Base-by-base conservation (phyloP, 2,888 invertebrate species). In the Parochlus steinenii region DNA sequence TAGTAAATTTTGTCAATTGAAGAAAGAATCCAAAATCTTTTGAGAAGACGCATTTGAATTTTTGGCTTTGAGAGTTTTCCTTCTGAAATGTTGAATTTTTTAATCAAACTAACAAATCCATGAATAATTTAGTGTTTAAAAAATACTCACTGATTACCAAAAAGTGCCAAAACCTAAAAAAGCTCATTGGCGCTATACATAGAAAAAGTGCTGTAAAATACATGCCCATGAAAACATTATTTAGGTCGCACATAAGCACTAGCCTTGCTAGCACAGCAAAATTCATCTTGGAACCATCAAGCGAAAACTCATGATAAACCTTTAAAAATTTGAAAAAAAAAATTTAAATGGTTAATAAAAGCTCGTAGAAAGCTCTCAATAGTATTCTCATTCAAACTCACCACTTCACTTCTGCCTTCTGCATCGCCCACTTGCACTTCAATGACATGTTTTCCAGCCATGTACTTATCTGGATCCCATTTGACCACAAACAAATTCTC, bases 161-260 rank as follows among this genome's bases (percentile, higher is more conserved):
- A 54, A 56, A 62, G 56, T 62, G 75, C 51, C 69, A 53, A 37
- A 71, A 55, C 46, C 75, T 66, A 37, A 80, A 52, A 31, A 71
- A 42, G 34, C 74, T 65, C 36, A 82, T 53, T 14, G 81, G 80
- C 31, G 75, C 46, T 23, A 77, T 64, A 46, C 74, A 69, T 4
- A 71, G 33, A 17, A 70, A 40, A 2, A 81, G 55, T 34, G 73
- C 61, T 18, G 65, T 61, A 33, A 69, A 71, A 53, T 79, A 83
- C 48, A 74, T 55, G 41, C 64, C 52, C 61, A 77, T 75, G 59
- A 80, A 80, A 51, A 81, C 62, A 45, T 61, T 59, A 44, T 72
- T 73, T 31, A 78, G 72, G 53, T 82, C 72, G 31, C 74, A 61
- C 82, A 85, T 85, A 3, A 90, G 65, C 30, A 78, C 62, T 40